These are phyloP conservation scores for Turdus rufiventris DNA, from an alignment of 2,113 vertebrate genomes.

Conservation along the genomic window DNA sequence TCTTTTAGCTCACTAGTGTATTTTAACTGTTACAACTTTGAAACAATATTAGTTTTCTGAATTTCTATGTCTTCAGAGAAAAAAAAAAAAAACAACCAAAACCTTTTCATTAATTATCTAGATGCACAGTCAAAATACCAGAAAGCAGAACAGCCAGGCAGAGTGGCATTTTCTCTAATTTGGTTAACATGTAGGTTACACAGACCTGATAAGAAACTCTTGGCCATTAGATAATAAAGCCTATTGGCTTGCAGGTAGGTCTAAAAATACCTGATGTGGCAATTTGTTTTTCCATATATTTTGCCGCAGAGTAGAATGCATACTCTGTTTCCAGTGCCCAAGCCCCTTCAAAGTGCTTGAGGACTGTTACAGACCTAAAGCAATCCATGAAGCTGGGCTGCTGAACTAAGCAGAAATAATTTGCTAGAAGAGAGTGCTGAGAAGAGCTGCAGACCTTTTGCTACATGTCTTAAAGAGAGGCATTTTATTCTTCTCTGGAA, in stretches of 20 bases:
- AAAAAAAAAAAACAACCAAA: too few species aligned
- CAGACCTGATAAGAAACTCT: not conserved
- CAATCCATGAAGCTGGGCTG: not conserved
- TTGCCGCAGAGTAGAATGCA: rapidly evolving
- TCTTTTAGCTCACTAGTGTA: not conserved
- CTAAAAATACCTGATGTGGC: not conserved
- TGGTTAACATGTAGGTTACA: not conserved
- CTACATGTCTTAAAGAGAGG: not conserved
- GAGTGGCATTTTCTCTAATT: not conserved
- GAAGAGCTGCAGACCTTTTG: not conserved
- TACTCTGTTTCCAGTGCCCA: not conserved
- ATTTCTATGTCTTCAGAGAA: not conserved
- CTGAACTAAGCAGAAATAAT: not conserved
- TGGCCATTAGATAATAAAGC: not conserved
- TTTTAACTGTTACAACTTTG: not conserved
- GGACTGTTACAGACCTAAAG: not conserved
- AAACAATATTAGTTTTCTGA: not conserved
- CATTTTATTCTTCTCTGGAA: not conserved
- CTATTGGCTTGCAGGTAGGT: not conserved
- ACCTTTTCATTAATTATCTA: not conserved
- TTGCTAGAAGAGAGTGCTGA: not conserved
- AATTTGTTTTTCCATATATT: not conserved
- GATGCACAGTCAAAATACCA: not conserved
- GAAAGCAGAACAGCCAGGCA: not conserved
- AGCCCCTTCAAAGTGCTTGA: not conserved